Percentiles rank a stretch among this genome's conserved stretches.
These are phyloP conservation scores for Eurytemora carolleeae DNA, from an alignment of 1,140 invertebrate species.

Conservation along the genomic window DNA sequence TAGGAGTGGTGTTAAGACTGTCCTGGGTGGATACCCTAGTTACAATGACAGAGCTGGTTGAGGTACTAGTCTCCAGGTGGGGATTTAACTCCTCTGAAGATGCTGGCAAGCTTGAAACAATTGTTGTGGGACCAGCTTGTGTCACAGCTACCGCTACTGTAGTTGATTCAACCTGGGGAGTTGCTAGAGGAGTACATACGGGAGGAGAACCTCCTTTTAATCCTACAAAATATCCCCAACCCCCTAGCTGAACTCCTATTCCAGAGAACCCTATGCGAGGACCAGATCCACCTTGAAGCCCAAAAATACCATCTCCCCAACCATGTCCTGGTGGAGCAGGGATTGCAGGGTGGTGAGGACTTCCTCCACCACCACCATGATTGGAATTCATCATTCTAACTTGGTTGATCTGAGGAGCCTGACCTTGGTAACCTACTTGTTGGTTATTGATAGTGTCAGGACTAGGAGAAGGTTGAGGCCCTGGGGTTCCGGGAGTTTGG, in stretches of 20 bases:
- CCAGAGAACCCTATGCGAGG: background rate
- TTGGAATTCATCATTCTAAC: conserved; percentile 2
- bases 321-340: conserved; percentile 12
- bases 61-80: too few species aligned
- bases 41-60: too few species aligned
- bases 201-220: conserved; percentile 3
- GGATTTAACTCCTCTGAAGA: too few species aligned
- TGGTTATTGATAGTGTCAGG: conserved; percentile 5
- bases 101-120: too few species aligned
- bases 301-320: background rate
- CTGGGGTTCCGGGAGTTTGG: conserved; percentile 7
- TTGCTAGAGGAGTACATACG: too few species aligned
- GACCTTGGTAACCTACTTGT: conserved; percentile 1
- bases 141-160: too few species aligned
- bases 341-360: conserved; percentile 14
- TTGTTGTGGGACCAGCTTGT: too few species aligned
- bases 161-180: too few species aligned
- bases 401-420: conserved; percentile 14
- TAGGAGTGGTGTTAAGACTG: too few species aligned
- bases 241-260: background rate
- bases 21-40: too few species aligned
- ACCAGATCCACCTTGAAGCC: conserved; percentile 5
- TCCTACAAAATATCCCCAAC: conserved; percentile 8
- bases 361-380: conserved; percentile 17
- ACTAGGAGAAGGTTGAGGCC: conserved; percentile 1